Percentiles rank a stretch among this genome's conserved stretches.
Conservation (phyloP, 2,888 invertebrate genomes). For the Scaptomyza parva region DNA sequence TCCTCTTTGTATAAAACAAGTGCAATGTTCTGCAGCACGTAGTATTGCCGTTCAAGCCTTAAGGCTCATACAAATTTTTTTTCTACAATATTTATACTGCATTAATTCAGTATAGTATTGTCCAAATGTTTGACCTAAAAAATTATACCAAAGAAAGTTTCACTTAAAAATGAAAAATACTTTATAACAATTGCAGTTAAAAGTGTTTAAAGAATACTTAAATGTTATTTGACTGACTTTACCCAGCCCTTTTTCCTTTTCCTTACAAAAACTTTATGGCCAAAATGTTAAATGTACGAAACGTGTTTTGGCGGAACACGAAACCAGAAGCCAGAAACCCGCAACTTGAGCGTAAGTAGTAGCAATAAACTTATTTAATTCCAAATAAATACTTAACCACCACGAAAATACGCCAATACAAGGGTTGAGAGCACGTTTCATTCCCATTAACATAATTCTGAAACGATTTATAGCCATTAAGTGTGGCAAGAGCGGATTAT, state of each 20-base stretch:
- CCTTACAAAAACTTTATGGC: no score
- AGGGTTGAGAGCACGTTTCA: constrained; percentile 24
- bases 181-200: neutral
- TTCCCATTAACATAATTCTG: constrained; percentile 36
- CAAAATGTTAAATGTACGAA: constrained; percentile 1
- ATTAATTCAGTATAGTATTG: neutral
- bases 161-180: neutral
- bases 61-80: constrained; percentile 9
- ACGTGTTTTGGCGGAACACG: constrained; percentile 10
- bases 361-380: constrained; percentile 29
- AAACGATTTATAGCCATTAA: constrained; percentile 18
- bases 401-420: constrained; percentile 8
- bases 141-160: neutral
- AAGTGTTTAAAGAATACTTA: neutral
- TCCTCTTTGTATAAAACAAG: constrained; percentile 20
- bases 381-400: constrained; percentile 16
- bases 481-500: neutral
- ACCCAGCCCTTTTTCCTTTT: no score
- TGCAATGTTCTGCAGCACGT: constrained; percentile 21
- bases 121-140: neutral
- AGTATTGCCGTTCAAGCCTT: neutral
- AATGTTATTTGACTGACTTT: neutral
- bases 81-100: constrained; percentile 13
- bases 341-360: neutral
- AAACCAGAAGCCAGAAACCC: no score